These are phyloP conservation scores for Strigamia transsilvanica DNA, from an alignment of 2,888 invertebrate species.

Conservation along the genomic window DNA sequence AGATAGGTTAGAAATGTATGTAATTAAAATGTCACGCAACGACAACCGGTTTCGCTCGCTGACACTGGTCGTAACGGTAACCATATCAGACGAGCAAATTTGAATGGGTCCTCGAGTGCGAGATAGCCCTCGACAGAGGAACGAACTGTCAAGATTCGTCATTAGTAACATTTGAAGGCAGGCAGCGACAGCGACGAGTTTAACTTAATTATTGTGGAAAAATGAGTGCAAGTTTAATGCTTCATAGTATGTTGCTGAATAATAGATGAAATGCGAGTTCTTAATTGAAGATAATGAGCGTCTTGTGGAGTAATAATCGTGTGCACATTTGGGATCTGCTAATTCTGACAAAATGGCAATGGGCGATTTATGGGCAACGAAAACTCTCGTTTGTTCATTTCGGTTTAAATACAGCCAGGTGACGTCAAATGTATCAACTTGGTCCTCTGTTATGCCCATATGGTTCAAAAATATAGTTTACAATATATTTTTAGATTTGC, in stretches of 20 bases:
- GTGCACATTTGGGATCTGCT: neutral
- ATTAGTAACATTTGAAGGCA: slow-evolving; percentile 10
- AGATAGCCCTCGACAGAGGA: slow-evolving; percentile 5
- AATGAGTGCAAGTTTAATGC: slow-evolving; percentile 21
- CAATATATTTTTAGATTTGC: too few species aligned
- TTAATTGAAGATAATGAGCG: slow-evolving; percentile 31
- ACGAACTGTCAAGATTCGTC: slow-evolving; percentile 32
- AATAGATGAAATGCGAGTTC: slow-evolving; percentile 35
- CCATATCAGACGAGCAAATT: slow-evolving; percentile 16
- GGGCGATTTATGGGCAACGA: neutral
- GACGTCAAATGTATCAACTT: too few species aligned
- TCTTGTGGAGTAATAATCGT: neutral
- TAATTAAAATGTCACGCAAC: slow-evolving; percentile 40
- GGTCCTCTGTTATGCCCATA: too few species aligned
- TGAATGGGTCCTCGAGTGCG: slow-evolving; percentile 31
- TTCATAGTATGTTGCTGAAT: neutral
- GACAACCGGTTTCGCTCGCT: slow-evolving; percentile 17
- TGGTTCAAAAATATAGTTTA: too few species aligned
- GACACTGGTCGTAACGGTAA: slow-evolving; percentile 11
- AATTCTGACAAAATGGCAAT: neutral
- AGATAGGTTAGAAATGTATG: slow-evolving; percentile 29
- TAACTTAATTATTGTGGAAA: slow-evolving; percentile 32
- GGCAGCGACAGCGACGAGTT: neutral
- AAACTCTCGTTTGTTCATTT: too few species aligned
- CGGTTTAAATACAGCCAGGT: too few species aligned